Base-by-base conservation (phyloP, 1,140 invertebrate genomes). In the Pogonus chalceus region DNA sequence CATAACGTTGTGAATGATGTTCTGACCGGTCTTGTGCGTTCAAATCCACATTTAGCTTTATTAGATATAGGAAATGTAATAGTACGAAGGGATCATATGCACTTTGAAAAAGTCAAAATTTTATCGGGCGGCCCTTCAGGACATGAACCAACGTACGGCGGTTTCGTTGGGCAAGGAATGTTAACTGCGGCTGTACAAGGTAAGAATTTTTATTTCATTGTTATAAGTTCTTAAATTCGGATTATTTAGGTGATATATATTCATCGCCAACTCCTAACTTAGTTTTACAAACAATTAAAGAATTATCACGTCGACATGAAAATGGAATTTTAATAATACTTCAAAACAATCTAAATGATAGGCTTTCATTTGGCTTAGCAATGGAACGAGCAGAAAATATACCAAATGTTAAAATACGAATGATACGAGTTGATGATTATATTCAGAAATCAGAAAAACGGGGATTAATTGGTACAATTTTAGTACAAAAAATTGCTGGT, bases 91-190 rank as follows among this genome's bases (percentile, higher is more conserved):
- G 60, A 65, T 56, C 65, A 68, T 49, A 54, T 56, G 37, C 49
- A 60, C 20, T 52, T 65, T 7, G 69, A 71, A 14, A 70, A 76
- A 61, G 83, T 86, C 9, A 72, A 75, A 50, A 58, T 88, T 22
- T 64, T 88, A 23, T 77, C 76, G 57, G 86, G 85, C 18, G 84
- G 85, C 22, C 77, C 78, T 31, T 76, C 75, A 14, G 84, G 83
- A 12, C 81, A 85, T 67, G 84, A 87, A 68, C 83, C 84, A 21
- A 71, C 73, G 58, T 69, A 72, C 56, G 75, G 72, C 56, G 77
- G 83, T 26, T 86, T 76, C 67, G 80, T 88, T 43, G 86, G 85
- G 0, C 59, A 65, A 61, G 85, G 85, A 21, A 79, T 86, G 76
- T 62, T 88, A 48, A 82, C 78, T 52, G 83, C 76, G 35, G 79